phyloP scores from a whole-genome alignment of 2,113 vertebrate species.

The Caranx ignobilis region DNA sequence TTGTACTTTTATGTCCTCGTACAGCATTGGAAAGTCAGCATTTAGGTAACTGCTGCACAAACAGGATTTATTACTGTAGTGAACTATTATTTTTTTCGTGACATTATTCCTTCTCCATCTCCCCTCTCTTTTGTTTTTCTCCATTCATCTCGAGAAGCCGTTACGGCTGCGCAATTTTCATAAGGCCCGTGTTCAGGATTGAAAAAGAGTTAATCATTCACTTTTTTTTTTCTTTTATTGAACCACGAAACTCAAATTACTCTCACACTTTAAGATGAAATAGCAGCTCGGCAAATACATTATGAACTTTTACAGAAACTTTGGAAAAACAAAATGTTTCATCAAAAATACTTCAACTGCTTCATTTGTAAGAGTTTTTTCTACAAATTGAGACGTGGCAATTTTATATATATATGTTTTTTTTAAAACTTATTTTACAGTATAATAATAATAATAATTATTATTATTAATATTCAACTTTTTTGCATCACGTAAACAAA shows the following conservation, averaged over 20 bases:
- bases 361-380: not conserved
- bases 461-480: too few relatives aligned
- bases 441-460: too few relatives aligned
- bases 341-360: not conserved
- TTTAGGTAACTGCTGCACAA: slow-evolving; percentile 27
- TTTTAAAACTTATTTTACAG: too few relatives aligned
- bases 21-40: slow-evolving; percentile 24
- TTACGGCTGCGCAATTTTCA: not conserved
- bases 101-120: not conserved
- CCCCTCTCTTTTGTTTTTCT: slow-evolving; percentile 20
- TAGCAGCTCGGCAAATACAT: not conserved
- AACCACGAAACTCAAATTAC: not conserved
- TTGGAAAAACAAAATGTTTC: not conserved
- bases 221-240: not conserved
- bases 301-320: not conserved
- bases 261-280: not conserved
- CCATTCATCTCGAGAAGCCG: slow-evolving; percentile 1
- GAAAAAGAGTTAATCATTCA: not conserved
- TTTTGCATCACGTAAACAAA: not conserved
- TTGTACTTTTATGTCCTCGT: slow-evolving; percentile 29
- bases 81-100: not conserved
- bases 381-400: too few relatives aligned
- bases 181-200: not conserved
- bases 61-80: slow-evolving; percentile 4
- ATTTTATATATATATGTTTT: too few relatives aligned